Percentiles rank a stretch among this genome's conserved stretches.
Conservation (phyloP, 2,113 vertebrate species). For the Alethe castanea region DNA sequence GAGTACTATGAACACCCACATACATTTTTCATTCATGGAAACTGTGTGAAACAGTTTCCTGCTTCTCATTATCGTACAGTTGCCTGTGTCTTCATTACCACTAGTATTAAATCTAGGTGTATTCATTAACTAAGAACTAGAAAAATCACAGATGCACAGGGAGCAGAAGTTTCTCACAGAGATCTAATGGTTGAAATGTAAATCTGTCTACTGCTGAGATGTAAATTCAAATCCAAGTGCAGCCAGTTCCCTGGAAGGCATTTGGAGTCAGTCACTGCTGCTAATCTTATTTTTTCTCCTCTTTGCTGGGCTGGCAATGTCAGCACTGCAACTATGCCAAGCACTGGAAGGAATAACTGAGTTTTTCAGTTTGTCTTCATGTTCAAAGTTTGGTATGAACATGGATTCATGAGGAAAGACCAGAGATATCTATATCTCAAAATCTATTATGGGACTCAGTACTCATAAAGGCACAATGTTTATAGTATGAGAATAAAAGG, state of each 20-base stretch:
- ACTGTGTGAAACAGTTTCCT: neutral
- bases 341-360: neutral
- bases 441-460: neutral
- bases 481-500: neutral
- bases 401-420: neutral
- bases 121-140: neutral
- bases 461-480: neutral
- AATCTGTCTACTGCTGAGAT: conserved; percentile 23
- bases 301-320: neutral
- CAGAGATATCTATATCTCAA: neutral
- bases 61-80: neutral
- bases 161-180: conserved; percentile 40
- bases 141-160: neutral
- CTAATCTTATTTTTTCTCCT: conserved; percentile 1
- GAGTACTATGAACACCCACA: neutral
- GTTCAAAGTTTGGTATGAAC: neutral
- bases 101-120: neutral
- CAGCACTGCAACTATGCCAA: neutral
- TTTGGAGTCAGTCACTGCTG: neutral
- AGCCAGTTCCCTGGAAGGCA: conserved; percentile 5
- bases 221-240: conserved; percentile 24
- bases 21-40: neutral
- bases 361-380: neutral
- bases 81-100: neutral
- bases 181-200: conserved; percentile 10